These are phyloP conservation scores for Cynodonichthys magdalenae DNA, from an alignment of 2,797 vertebrate species.

Conservation along the genomic window DNA sequence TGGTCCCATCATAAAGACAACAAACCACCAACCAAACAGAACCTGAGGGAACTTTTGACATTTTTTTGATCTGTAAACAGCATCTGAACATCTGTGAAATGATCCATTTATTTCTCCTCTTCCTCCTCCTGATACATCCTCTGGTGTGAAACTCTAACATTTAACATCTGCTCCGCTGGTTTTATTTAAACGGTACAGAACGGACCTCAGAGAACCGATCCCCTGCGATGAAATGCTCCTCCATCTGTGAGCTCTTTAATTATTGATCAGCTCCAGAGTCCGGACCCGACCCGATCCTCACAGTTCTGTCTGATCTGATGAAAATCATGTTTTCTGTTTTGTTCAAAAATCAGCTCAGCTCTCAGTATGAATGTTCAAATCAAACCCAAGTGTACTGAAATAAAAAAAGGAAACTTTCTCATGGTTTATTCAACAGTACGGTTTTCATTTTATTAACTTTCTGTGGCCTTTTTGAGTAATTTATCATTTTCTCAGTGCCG, in stretches of 20 bases:
- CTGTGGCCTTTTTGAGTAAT: constrained; percentile 1
- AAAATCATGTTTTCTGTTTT: background rate
- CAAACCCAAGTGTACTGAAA: background rate
- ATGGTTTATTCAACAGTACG: background rate
- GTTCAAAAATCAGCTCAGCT: background rate
- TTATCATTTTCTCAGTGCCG: background rate
- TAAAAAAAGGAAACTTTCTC: background rate
- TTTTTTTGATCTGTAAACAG: too few relatives aligned
- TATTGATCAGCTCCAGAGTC: too few relatives aligned
- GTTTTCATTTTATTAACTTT: background rate
- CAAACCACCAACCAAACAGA: too few relatives aligned
- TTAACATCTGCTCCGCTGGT: background rate
- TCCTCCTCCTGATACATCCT: background rate
- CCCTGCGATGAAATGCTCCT: too few relatives aligned
- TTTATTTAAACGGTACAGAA: constrained; percentile 1
- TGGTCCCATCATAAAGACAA: too few relatives aligned
- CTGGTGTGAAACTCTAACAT: constrained; percentile 1
- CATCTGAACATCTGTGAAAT: too few relatives aligned
- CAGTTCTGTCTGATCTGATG: background rate
- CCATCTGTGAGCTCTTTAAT: background rate
- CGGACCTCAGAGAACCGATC: background rate
- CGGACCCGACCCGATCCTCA: too few relatives aligned
- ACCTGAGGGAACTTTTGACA: too few relatives aligned
- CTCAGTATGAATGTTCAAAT: background rate
- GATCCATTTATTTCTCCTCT: too few relatives aligned